A percentile compares a stretch with the other conserved stretches of the same genome.
These are phyloP conservation scores for Setophaga petechia DNA, from an alignment of 2,113 vertebrate species.

Conservation along the genomic window DNA sequence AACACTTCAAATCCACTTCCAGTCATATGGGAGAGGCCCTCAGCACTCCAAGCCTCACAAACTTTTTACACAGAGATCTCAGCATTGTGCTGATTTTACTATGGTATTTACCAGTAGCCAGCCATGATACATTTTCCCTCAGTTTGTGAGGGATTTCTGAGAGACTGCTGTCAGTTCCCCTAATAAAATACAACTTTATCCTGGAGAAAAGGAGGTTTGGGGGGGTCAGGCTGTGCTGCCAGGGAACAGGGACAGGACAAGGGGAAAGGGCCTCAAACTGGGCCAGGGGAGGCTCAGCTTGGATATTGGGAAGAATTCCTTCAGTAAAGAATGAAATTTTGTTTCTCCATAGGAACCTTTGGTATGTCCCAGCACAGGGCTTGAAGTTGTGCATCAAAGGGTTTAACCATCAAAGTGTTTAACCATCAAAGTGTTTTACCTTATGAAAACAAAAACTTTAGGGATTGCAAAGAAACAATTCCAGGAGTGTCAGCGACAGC, in stretches of 20 bases:
- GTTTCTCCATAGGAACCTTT: not conserved
- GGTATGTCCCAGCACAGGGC: not conserved
- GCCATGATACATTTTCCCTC: not conserved
- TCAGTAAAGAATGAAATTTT: not conserved
- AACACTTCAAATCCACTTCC: not conserved
- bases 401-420: fast-evolving
- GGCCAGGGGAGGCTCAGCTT: not conserved
- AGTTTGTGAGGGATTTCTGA: not conserved
- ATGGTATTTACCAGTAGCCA: not conserved
- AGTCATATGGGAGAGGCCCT: not conserved
- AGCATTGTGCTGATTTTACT: not conserved
- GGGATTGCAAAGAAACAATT: not conserved
- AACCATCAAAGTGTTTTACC: fast-evolving
- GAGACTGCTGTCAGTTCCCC: not conserved
- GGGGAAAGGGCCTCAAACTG: not conserved
- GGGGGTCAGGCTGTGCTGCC: not conserved
- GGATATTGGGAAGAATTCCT: too few species aligned
- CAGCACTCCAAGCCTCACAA: not conserved
- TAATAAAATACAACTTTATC: not conserved
- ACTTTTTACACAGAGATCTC: not conserved
- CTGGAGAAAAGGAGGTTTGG: not conserved
- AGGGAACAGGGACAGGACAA: not conserved
- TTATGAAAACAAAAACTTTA: not conserved
- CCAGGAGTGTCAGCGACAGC: not conserved
- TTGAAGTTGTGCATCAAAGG: not conserved